Percentiles rank a stretch among this genome's conserved stretches.
Conservation (phyloP, 2,888 invertebrate species). For the Rhingia rostrata region DNA sequence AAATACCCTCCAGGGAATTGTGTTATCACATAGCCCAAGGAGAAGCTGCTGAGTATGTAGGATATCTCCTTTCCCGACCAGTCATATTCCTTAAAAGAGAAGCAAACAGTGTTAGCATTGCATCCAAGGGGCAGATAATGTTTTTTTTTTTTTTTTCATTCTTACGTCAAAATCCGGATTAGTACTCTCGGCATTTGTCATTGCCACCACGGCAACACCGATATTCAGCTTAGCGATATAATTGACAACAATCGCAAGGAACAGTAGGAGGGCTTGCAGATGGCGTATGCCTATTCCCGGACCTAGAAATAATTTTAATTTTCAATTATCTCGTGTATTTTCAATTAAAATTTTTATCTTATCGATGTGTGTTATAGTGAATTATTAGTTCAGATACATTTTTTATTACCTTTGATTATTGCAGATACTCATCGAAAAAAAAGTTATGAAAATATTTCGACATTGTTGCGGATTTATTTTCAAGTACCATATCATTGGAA, state of each 20-base stretch:
- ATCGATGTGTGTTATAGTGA: neutral
- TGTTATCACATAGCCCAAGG: constrained; percentile 89
- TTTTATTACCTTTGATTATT: neutral
- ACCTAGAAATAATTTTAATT: constrained; percentile 81
- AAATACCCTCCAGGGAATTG: constrained; percentile 87
- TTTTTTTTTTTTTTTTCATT: constrained; percentile 1
- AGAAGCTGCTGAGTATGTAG: constrained; percentile 88
- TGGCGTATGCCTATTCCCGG: constrained; percentile 86
- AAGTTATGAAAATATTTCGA: no score
- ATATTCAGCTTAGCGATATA: constrained; percentile 87
- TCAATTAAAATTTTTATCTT: neutral
- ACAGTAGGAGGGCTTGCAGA: constrained; percentile 85
- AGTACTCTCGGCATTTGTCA: constrained; percentile 85
- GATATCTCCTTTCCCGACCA: constrained; percentile 84
- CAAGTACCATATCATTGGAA: no score
- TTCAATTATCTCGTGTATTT: neutral
- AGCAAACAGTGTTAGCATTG: constrained; percentile 68
- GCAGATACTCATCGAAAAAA: neutral
- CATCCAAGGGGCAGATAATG: neutral
- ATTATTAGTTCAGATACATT: neutral
- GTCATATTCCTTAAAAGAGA: constrained; percentile 79
- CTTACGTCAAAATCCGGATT: constrained; percentile 84
- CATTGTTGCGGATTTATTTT: no score
- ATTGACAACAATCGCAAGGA: constrained; percentile 85
- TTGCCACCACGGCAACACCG: constrained; percentile 89